A percentile compares a stretch with the other conserved stretches of the same genome.
phyloP scores from a whole-genome alignment of 2,797 vertebrate species.

The Pelobates cultripes region DNA sequence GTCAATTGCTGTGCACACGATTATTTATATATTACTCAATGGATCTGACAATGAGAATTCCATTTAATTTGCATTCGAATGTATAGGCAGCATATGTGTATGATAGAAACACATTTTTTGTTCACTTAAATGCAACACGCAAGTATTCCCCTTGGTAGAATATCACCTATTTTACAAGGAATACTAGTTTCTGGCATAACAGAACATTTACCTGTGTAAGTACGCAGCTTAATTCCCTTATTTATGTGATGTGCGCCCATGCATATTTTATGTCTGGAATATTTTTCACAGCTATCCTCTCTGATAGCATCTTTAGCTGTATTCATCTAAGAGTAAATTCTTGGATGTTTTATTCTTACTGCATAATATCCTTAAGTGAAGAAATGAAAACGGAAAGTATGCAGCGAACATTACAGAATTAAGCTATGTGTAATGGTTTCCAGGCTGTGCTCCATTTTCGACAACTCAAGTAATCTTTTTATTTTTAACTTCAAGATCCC shows the following conservation, averaged over 20 bases:
- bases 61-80: too few relatives aligned
- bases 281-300: neutral
- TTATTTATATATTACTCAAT: too few relatives aligned
- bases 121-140: neutral
- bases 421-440: slow-evolving; percentile 35
- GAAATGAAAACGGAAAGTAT: neutral
- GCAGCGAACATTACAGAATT: slow-evolving; percentile 13
- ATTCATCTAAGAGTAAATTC: neutral
- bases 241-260: neutral
- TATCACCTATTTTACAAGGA: neutral
- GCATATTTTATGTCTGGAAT: neutral
- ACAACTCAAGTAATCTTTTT: slow-evolving; percentile 30
- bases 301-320: neutral
- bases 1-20: too few relatives aligned
- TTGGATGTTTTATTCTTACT: slow-evolving; percentile 1
- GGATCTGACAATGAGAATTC: too few relatives aligned
- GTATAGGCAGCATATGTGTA: too few relatives aligned
- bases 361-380: neutral
- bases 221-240: neutral
- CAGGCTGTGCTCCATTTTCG: slow-evolving; percentile 9
- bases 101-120: too few relatives aligned
- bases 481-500: slow-evolving; percentile 30
- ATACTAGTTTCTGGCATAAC: neutral
- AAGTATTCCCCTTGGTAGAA: neutral
- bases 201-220: neutral